Base-by-base conservation (phyloP, 2,888 invertebrate species). In the Chromoteleia sp. region DNA sequence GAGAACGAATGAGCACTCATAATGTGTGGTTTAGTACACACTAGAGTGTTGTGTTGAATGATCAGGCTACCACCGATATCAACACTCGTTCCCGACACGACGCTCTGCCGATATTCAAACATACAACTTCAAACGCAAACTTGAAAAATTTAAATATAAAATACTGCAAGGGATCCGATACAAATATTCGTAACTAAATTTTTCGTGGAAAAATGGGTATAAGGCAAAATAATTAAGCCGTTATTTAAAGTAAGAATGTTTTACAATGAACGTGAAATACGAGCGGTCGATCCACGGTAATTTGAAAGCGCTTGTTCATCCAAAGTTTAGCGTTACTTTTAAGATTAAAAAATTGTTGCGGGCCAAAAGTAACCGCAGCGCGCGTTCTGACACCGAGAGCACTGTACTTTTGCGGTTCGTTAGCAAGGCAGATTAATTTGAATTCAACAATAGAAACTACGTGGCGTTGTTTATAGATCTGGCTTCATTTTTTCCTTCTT, bases 271-370 rank as follows among this genome's bases (percentile, higher is more conserved):
- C 36, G 2, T 56, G 6, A 43, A 59, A 29, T 43, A 29, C 19
- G 15, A 43, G 25, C 59, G 15, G 10, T 29, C 41, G n/a, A 43
- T 59, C 4, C n/a, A 50, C 50, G 14, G n/a, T 50, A 29, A 25
- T 29, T 50, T 50, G 50, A 50, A 67, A 76, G 36, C 21, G 50
- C 36, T 71, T 52, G 52, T 59, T 59, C 50, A 33, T 59, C 43
- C 48, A 41, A 67, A 76, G 67, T 76, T 65, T 68, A 19, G 12
- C 59, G 43, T 50, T 41, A 45, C 36, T 52, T 65, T 61, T 33
- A 10, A 59, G 61, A 76, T 76, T 76, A 76, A 76, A 76, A 61
- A 50, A 75, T 59, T 50, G 48, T 67, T 75, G 39, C 67, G 43
- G 43, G 41, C 45, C 52, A 76, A 61, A 67, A 68, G 50, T 50